Evolutionary conservation across 2,113 vertebrate genomes (phyloP).

Genomic region (Microtus ochrogaster): DNA sequence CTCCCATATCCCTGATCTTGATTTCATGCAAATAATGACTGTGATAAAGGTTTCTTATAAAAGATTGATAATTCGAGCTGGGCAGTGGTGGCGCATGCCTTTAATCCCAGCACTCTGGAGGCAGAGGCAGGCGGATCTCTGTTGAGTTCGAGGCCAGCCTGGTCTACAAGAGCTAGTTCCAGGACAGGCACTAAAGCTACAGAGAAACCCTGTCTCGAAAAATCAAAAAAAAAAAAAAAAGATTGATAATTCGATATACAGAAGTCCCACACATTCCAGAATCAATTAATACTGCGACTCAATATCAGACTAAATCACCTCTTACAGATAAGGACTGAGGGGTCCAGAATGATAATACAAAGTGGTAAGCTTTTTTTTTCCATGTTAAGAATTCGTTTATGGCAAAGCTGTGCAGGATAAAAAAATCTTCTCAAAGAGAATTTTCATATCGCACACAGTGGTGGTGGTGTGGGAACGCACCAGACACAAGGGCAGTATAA

Average conservation of each 20-base stretch:
- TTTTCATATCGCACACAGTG: background rate
- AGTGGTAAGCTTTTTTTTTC: background rate
- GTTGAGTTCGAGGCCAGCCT: too few relatives aligned
- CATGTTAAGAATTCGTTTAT: background rate
- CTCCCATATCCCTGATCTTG: background rate
- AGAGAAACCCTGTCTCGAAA: too few relatives aligned
- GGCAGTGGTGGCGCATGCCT: too few relatives aligned
- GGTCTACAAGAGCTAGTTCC: too few relatives aligned
- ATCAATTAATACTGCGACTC: background rate
- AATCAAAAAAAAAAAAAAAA: background rate
- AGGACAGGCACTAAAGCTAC: too few relatives aligned
- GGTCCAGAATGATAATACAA: background rate
- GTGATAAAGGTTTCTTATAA: background rate
- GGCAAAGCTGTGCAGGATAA: background rate
- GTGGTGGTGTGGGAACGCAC: background rate
- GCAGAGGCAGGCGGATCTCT: too few relatives aligned
- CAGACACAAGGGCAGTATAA: background rate
- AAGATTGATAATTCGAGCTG: background rate
- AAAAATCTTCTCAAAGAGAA: background rate
- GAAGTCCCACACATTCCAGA: background rate
- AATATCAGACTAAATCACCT: background rate
- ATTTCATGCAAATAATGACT: background rate
- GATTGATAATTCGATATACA: background rate
- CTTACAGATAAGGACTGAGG: background rate
- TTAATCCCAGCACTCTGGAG: too few relatives aligned